Conservation (phyloP, 2,888 invertebrate genomes). For the Zelleria hepariella region DNA sequence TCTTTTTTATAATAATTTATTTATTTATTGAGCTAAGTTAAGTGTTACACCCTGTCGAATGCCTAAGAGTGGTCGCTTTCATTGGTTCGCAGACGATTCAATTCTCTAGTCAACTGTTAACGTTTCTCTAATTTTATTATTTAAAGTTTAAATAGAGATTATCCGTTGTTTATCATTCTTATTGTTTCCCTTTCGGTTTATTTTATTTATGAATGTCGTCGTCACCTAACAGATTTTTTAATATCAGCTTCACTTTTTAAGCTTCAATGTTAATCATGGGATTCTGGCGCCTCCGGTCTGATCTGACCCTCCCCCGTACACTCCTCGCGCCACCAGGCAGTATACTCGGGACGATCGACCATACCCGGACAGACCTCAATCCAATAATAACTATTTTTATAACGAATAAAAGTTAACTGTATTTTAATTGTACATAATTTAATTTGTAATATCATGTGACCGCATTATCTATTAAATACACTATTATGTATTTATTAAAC, state of each 20-base stretch:
- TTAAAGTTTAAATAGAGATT: conserved; percentile 19
- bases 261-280: conserved; percentile 58
- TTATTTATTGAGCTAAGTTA: conserved; percentile 56
- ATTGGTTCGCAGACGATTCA: conserved; percentile 16
- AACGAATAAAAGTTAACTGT: conserved; percentile 56
- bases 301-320: conserved; percentile 27
- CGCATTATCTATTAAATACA: conserved; percentile 67
- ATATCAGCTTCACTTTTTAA: conserved; percentile 48
- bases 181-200: conserved; percentile 21
- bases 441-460: conserved; percentile 69
- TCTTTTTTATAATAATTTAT: conserved; percentile 54
- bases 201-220: conserved; percentile 39
- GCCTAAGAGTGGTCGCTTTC: conserved; percentile 52
- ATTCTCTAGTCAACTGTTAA: conserved; percentile 51
- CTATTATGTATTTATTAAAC: conserved; percentile 54
- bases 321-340: conserved; percentile 49
- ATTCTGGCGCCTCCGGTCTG: conserved; percentile 14
- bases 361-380: conserved; percentile 21
- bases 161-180: conserved; percentile 35
- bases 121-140: conserved; percentile 1
- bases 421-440: conserved; percentile 69
- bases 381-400: conserved; percentile 56
- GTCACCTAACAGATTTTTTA: conserved; percentile 50
- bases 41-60: conserved; percentile 68
- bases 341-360: conserved; percentile 27